A percentile compares a stretch with the other conserved stretches of the same genome.
Conservation (phyloP, 2,888 invertebrate genomes). For the Oasisia sp. region DNA sequence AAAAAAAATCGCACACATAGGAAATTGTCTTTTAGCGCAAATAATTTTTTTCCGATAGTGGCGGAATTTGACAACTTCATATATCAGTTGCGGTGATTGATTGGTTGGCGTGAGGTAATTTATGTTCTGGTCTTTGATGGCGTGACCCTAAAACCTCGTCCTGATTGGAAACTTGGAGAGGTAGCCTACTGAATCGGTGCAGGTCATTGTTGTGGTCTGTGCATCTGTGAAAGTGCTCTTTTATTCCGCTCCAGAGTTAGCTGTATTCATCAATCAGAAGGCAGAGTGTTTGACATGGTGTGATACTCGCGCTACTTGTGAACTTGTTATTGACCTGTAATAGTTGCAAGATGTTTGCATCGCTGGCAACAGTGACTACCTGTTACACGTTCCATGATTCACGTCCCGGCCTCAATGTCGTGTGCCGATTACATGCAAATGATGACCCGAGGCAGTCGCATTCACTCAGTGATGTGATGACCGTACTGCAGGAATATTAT, state of each 20-base stretch:
- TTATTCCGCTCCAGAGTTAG: not conserved
- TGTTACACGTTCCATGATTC: not conserved
- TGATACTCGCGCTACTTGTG: not conserved
- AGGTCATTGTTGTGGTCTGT: not conserved
- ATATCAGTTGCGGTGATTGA: not conserved
- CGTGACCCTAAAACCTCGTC: not conserved
- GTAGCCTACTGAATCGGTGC: not conserved
- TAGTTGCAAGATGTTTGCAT: constrained; percentile 9
- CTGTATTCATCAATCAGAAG: not conserved
- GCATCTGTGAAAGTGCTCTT: not conserved
- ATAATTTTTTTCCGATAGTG: not conserved
- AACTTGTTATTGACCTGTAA: not conserved
- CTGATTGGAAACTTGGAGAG: not conserved
- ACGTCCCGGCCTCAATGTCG: not conserved
- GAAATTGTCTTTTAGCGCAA: not conserved
- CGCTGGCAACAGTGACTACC: not conserved
- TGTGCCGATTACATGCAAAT: not conserved
- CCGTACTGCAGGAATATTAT: not conserved
- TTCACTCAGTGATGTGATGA: not conserved
- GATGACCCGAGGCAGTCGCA: not conserved
- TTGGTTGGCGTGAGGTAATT: not conserved
- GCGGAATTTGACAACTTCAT: not conserved
- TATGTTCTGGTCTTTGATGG: not conserved
- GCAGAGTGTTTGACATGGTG: not conserved
- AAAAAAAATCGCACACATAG: not conserved